Percentiles rank a stretch among this genome's conserved stretches.
Evolutionary conservation across 2,113 vertebrate species (phyloP).

Genomic region (Pachycephala philippinensis): DNA sequence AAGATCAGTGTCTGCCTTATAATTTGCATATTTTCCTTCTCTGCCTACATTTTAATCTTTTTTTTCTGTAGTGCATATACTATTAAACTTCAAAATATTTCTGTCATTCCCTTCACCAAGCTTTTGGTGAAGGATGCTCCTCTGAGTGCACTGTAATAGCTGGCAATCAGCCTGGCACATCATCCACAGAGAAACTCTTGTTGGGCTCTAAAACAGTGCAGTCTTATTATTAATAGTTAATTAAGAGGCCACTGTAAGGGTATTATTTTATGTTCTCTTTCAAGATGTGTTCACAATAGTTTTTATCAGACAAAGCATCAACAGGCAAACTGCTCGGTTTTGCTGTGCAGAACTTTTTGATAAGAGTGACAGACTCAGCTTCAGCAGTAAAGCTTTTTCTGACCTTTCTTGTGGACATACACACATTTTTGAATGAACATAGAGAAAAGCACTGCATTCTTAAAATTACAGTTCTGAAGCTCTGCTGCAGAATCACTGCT

Average conservation of each 20-base stretch:
- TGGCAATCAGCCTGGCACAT: conserved; percentile 16
- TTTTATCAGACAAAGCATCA: conserved; percentile 55
- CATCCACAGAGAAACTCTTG: conserved; percentile 35
- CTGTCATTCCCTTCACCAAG: not conserved
- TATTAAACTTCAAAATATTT: not conserved
- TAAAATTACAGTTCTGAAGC: not conserved
- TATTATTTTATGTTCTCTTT: conserved; percentile 57
- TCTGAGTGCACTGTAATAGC: conserved; percentile 7
- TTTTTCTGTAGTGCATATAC: not conserved
- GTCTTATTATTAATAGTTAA: conserved; percentile 48
- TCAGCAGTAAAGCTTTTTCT: not conserved
- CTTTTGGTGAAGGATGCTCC: not conserved
- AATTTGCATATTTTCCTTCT: not conserved
- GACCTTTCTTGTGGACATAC: not conserved
- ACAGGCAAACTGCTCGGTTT: not conserved
- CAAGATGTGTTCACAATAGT: conserved; percentile 1
- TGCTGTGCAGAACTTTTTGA: not conserved
- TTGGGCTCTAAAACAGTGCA: conserved; percentile 34
- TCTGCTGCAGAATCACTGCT: not conserved
- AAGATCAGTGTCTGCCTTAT: not conserved
- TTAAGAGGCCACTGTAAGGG: conserved; percentile 59
- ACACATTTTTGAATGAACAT: not conserved
- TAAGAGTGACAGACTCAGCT: not conserved
- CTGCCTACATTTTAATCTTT: not conserved
- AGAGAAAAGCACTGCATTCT: not conserved